Evolutionary conservation across 2,113 vertebrate species (phyloP), one percentile per base, ranked within the genome.

Genomic region (Anguilla japonica): DNA sequence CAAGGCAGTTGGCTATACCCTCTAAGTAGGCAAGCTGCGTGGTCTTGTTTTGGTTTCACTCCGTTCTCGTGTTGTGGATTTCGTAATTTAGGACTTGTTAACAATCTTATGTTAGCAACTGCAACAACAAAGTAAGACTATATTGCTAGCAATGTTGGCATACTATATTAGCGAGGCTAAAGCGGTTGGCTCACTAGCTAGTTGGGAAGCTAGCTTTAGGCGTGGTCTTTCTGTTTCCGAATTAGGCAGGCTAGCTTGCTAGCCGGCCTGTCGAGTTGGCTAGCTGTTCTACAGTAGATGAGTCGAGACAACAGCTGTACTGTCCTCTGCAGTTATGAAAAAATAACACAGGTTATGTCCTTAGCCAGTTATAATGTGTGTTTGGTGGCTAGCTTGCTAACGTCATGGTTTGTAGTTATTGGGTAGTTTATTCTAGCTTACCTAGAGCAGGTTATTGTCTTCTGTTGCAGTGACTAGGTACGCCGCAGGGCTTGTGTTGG

Each of bases 171-270:
- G 20, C 8, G 60, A 26, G 60, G 60, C 60, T 67, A 67, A 1
- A 6, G 16, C 71, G 34, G n/a, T 75, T 34, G 26, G n/a, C 29
- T 20, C 5, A 22, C 22, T 71, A 71, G 63, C 22, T 71, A n/a
- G 63, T 71, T 34, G n/a, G 71, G 26, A 29, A 75, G 71, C 71
- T 75, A 75, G 71, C 5, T 75, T 75, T 75, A 75, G 71, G 71
- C 71, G 71, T 75, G 71, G 71, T 75, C 71, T 34, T 75, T 75
- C 71, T 13, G 71, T n/a, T 75, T 75, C 71, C n/a, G 71, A 29
- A 75, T 22, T 75, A 75, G 71, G 71, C 71, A 13, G 71, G 71
- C 71, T 75, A 75, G n/a, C n/a, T n/a, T 20, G 60, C 60, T 67
- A 67, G 60, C 57, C 14, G 18, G 57, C 60, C 50, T 53, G 0